Evolutionary conservation across 2,113 vertebrate species (phyloP).

Genomic region (Phaetusa simplex): DNA sequence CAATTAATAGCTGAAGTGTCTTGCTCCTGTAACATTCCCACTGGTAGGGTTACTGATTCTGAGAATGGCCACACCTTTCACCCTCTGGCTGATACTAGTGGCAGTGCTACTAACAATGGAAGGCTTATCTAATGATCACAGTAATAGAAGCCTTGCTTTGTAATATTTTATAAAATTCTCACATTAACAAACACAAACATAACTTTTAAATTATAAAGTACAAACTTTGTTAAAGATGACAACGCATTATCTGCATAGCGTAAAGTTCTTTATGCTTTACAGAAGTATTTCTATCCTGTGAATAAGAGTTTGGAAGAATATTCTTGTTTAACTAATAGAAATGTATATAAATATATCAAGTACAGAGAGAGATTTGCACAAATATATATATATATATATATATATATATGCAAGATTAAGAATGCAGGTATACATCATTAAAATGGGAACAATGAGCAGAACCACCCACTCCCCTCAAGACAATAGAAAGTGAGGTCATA

Average conservation of each 20-base stretch:
- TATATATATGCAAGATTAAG: not conserved
- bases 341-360: not conserved
- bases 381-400: not conserved
- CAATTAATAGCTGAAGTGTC: not conserved
- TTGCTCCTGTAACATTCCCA: not conserved
- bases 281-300: not conserved
- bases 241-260: not conserved
- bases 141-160: not conserved
- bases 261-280: not conserved
- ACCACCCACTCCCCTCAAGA: not conserved
- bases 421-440: not conserved
- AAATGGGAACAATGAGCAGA: not conserved
- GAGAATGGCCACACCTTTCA: not conserved
- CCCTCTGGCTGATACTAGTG: not conserved
- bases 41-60: not conserved
- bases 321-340: not conserved
- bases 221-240: not conserved
- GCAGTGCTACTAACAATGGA: not conserved
- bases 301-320: not conserved
- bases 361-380: not conserved
- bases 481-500: not conserved
- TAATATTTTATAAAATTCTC: not conserved
- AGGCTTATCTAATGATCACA: not conserved
- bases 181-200: not conserved
- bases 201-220: not conserved